phyloP scores from a whole-genome alignment of 2,113 vertebrate genomes.

The Megaceryle maxima region DNA sequence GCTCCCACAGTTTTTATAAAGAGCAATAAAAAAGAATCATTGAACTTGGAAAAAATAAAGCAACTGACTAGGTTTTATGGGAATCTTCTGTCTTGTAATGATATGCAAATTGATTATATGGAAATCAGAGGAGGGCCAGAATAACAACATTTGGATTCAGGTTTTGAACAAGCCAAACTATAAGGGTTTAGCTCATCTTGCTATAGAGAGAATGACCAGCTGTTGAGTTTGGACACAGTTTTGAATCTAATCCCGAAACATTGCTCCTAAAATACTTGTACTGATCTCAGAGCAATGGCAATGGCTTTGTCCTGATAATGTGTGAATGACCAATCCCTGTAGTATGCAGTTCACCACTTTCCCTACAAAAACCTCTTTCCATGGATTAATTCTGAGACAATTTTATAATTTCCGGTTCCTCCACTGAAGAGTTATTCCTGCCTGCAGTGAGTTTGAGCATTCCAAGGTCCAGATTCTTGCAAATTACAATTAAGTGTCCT shows the following conservation, averaged over 20 bases:
- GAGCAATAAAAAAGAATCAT: background rate
- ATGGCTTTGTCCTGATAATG: background rate
- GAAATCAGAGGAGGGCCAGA: background rate
- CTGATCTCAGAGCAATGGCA: background rate
- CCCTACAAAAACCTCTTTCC: background rate
- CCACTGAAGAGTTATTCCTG: background rate
- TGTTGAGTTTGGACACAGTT: background rate
- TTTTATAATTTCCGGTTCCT: background rate
- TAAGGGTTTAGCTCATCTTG: background rate
- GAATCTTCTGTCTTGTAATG: background rate
- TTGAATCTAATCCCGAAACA: background rate
- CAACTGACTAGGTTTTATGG: background rate
- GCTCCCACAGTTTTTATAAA: background rate
- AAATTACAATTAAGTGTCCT: background rate
- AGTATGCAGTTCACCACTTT: background rate
- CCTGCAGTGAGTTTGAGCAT: background rate
- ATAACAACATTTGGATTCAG: background rate
- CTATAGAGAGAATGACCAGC: background rate
- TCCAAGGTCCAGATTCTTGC: background rate
- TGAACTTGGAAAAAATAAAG: background rate
- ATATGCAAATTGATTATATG: background rate
- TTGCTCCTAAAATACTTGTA: background rate
- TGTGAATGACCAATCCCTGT: background rate
- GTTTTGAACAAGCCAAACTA: background rate
- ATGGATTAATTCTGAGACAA: background rate